phyloP scores from a whole-genome alignment of 2,797 vertebrate genomes.

The Limosa lapponica region DNA sequence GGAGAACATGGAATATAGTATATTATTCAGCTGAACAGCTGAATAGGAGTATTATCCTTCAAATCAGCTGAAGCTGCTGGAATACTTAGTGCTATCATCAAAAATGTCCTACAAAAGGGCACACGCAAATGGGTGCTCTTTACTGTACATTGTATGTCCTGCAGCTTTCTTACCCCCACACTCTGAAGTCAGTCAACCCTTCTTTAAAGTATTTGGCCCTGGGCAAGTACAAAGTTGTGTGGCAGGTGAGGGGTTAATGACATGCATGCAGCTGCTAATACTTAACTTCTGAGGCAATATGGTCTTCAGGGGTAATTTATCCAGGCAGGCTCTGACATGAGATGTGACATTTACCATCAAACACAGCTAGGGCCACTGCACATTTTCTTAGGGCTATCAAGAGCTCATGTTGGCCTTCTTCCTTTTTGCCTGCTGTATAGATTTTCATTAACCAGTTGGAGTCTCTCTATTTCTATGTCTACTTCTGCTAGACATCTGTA shows the following conservation, averaged over 20 bases:
- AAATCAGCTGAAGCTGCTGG: background rate
- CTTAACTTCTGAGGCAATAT: conserved; percentile 51
- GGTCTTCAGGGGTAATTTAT: conserved; percentile 63
- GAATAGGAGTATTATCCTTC: background rate
- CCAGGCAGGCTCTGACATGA: conserved; percentile 57
- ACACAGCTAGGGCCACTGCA: background rate
- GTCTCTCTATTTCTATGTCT: background rate
- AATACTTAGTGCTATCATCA: background rate
- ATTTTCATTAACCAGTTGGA: conserved; percentile 4
- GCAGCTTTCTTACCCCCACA: conserved; percentile 5
- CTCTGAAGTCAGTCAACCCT: conserved; percentile 53
- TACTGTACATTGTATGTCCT: background rate
- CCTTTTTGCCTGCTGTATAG: background rate
- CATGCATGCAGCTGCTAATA: conserved; percentile 67
- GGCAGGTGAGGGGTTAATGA: conserved; percentile 69
- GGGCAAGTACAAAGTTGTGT: conserved; percentile 25
- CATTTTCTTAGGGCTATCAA: conserved; percentile 5
- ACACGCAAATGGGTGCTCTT: background rate
- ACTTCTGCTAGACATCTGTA: conserved; percentile 16
- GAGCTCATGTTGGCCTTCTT: background rate
- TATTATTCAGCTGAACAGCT: background rate
- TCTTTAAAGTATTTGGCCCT: conserved; percentile 31
- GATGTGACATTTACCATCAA: conserved; percentile 68
- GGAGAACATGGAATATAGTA: background rate
- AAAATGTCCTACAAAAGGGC: conserved; percentile 23